A percentile compares a stretch with the other conserved stretches of the same genome.
Evolutionary conservation across 1,140 invertebrate genomes (phyloP).

Genomic region (Anastrepha obliqua): DNA sequence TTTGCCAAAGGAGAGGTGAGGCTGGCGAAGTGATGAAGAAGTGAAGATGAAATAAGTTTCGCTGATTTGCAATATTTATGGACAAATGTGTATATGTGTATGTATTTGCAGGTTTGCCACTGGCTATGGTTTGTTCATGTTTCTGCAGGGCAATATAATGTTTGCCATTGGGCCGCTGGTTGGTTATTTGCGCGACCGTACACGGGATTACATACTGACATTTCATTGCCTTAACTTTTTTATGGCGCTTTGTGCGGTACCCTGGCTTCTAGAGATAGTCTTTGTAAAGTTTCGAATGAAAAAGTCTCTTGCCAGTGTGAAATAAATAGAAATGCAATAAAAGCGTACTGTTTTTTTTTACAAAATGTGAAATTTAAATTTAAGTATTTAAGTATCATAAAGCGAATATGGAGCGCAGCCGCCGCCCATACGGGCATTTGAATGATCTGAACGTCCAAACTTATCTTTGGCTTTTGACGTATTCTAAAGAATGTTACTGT

Average conservation of each 20-base stretch:
- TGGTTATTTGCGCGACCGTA: conserved; percentile 71
- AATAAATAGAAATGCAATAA: not conserved
- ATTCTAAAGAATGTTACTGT: no score
- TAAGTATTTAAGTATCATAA: no score
- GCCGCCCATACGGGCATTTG: no score
- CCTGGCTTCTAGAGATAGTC: conserved; percentile 69
- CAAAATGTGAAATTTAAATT: no score
- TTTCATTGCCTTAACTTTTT: conserved; percentile 72
- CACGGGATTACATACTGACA: conserved; percentile 67
- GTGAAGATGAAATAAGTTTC: not conserved
- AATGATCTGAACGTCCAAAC: no score
- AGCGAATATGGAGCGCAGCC: no score
- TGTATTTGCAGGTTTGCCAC: conserved; percentile 75
- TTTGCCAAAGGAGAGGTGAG: conserved; percentile 77
- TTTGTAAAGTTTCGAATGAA: conserved; percentile 65
- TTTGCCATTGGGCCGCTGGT: conserved; percentile 69
- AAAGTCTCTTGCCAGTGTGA: not conserved
- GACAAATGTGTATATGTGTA: not conserved
- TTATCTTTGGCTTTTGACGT: no score
- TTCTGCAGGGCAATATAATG: conserved; percentile 76
- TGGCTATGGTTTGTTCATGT: conserved; percentile 80
- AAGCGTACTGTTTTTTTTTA: no score
- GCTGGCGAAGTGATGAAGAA: not conserved
- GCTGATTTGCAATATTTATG: not conserved
- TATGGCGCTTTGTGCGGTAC: conserved; percentile 70